phyloP scores from a whole-genome alignment of 2,888 invertebrate species.

The Arenicola marina region DNA sequence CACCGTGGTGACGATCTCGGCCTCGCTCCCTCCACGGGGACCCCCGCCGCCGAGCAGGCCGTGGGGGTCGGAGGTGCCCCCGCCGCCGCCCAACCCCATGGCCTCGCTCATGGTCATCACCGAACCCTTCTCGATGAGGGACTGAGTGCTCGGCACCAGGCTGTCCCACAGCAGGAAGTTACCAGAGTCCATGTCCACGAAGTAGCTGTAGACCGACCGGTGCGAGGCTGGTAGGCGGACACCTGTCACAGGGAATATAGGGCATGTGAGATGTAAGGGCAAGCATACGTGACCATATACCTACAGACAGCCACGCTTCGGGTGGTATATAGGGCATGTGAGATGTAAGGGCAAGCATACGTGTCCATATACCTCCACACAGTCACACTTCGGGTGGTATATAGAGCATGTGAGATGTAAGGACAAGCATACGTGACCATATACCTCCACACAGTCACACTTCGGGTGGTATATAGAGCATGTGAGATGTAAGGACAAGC shows the following conservation, averaged over 20 bases:
- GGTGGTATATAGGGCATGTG: too few species aligned
- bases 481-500: too few species aligned
- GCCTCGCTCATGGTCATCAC: conserved; percentile 57
- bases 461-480: too few species aligned
- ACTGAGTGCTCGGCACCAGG: conserved; percentile 56
- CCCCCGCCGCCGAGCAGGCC: not conserved
- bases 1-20: conserved; percentile 57
- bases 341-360: too few species aligned
- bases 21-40: conserved; percentile 25
- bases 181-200: conserved; percentile 59
- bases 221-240: conserved; percentile 58
- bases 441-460: too few species aligned
- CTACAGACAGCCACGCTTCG: too few species aligned
- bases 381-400: too few species aligned
- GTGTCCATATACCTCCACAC: too few species aligned
- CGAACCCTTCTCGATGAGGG: conserved; percentile 44
- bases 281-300: too few species aligned
- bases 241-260: conserved; percentile 47
- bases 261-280: too few species aligned
- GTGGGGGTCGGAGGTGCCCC: conserved; percentile 4
- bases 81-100: conserved; percentile 38
- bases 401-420: too few species aligned
- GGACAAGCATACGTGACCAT: too few species aligned
- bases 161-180: conserved; percentile 58
- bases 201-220: conserved; percentile 58